Conservation (phyloP, 2,797 vertebrate genomes). For the Pyrrhura leucotis region DNA sequence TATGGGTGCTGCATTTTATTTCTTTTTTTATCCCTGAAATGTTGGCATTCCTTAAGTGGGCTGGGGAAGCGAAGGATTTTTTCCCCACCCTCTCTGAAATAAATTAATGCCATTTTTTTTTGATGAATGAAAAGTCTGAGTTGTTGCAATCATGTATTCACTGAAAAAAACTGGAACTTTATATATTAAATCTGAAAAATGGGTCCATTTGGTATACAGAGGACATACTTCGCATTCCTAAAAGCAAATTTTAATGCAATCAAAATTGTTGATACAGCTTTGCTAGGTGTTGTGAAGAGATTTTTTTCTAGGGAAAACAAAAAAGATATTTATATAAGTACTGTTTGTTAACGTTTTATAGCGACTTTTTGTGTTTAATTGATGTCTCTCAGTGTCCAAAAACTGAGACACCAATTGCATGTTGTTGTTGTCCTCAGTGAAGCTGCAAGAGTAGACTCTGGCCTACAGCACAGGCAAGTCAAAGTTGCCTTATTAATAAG, state of each 20-base stretch:
- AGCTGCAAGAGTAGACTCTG: background rate
- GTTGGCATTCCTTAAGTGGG: background rate
- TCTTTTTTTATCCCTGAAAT: background rate
- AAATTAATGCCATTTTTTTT: background rate
- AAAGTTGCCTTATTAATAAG: background rate
- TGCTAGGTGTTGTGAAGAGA: background rate
- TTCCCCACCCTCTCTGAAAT: background rate
- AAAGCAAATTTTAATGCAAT: background rate
- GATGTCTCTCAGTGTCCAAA: background rate
- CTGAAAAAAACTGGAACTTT: background rate
- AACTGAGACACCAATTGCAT: background rate
- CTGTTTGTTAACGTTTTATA: background rate
- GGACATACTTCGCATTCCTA: background rate
- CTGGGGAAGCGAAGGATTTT: background rate
- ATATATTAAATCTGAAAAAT: background rate
- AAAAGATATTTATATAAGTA: background rate
- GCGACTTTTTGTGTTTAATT: background rate
- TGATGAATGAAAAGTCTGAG: background rate
- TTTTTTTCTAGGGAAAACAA: background rate
- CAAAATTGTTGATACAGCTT: background rate
- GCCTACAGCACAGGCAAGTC: background rate
- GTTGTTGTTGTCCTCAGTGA: background rate
- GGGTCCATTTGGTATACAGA: no score
- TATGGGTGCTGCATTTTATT: background rate
- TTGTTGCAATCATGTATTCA: background rate